Conservation (phyloP, 2,797 vertebrate species). For the Bovichtus variegatus region DNA sequence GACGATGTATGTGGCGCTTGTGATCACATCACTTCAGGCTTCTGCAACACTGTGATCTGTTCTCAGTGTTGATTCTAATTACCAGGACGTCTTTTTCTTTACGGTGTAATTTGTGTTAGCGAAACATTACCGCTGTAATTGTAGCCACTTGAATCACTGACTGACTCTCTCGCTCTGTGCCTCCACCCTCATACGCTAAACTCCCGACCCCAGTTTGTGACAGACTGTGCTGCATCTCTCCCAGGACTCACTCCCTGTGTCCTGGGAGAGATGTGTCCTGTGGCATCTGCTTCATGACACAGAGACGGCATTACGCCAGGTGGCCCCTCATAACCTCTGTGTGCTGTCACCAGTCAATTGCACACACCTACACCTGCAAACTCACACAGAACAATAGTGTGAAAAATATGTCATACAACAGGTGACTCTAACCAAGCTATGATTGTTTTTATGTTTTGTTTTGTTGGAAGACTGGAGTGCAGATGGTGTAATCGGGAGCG, state of each 20-base stretch:
- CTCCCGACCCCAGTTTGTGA: conserved; percentile 56
- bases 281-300: conserved; percentile 59
- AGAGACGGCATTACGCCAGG: conserved; percentile 37
- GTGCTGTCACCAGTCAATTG: conserved; percentile 58
- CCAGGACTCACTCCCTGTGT: conserved; percentile 42
- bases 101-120: not conserved
- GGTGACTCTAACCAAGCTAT: conserved; percentile 13
- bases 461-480: not conserved
- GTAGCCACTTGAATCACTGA: not conserved
- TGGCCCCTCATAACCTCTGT: conserved; percentile 50
- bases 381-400: conserved; percentile 29
- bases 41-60: not conserved
- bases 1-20: not conserved
- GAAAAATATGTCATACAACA: conserved; percentile 44
- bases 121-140: not conserved
- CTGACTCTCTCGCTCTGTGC: conserved; percentile 7
- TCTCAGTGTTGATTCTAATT: not conserved
- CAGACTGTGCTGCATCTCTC: conserved; percentile 42
- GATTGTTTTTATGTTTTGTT: conserved; percentile 1
- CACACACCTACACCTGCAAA: conserved; percentile 23
- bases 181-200: conserved; percentile 29
- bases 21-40: no score
- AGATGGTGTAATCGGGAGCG: not conserved
- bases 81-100: not conserved
- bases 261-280: conserved; percentile 36